A percentile compares a stretch with the other conserved stretches of the same genome.
Evolutionary conservation across 2,888 invertebrate species (phyloP).

Genomic region (Xanthorhoe spadicearia): DNA sequence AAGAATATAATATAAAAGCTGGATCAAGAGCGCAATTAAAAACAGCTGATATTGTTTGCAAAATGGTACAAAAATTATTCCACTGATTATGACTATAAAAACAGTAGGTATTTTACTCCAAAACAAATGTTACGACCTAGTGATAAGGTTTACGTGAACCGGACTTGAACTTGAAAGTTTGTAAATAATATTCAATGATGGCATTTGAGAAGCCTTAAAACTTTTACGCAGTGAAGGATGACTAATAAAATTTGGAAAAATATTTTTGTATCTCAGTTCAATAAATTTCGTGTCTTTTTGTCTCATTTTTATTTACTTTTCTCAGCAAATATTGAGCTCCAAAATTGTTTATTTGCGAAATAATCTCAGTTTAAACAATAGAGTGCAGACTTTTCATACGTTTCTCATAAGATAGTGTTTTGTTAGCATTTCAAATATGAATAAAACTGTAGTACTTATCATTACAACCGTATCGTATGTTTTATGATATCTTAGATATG

Average conservation of each 20-base stretch:
- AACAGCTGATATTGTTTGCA: neutral
- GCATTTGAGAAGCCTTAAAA: no score
- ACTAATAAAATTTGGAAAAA: no score
- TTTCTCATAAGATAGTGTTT: neutral
- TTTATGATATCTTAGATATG: neutral
- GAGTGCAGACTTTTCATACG: neutral
- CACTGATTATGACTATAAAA: neutral
- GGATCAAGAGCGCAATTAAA: neutral
- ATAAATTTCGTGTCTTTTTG: no score
- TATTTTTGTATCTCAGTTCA: no score
- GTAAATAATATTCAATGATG: no score
- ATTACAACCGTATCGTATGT: neutral
- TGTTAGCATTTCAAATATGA: neutral
- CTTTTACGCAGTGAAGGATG: no score
- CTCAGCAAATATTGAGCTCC: neutral
- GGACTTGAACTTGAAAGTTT: neutral
- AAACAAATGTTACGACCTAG: neutral
- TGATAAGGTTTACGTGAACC: neutral
- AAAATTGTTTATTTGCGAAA: slow-evolving; percentile 6
- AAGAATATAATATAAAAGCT: no score
- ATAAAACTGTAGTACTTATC: neutral
- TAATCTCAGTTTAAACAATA: slow-evolving; percentile 6
- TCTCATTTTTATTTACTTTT: no score
- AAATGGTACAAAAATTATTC: neutral
- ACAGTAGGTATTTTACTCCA: neutral